A percentile compares a stretch with the other conserved stretches of the same genome.
These are phyloP conservation scores for Julus scandinavius DNA, from an alignment of 2,888 invertebrate genomes.

Conservation along the genomic window DNA sequence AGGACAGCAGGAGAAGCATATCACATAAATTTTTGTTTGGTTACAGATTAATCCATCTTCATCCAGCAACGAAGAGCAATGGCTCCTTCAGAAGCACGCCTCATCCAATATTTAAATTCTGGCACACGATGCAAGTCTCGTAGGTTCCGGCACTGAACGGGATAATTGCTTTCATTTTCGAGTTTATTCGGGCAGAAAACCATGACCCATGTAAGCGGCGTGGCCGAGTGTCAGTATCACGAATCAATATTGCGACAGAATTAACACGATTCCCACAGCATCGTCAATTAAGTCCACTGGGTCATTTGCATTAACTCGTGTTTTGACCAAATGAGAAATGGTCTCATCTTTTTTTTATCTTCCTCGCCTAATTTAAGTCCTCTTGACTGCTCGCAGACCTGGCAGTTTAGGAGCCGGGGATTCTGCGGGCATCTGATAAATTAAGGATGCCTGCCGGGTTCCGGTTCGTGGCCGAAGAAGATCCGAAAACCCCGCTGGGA, in stretches of 20 bases:
- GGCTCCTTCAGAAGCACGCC: not conserved
- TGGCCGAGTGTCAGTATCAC: not conserved
- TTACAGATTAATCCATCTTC: constrained; percentile 29
- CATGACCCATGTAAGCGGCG: constrained; percentile 21
- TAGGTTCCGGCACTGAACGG: not conserved
- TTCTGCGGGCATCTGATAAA: not conserved
- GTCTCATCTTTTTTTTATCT: not conserved
- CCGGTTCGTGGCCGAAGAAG: not conserved
- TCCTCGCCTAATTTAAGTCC: not conserved
- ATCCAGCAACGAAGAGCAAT: not conserved
- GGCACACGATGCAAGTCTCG: not conserved
- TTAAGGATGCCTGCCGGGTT: not conserved
- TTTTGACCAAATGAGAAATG: not conserved
- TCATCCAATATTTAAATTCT: constrained; percentile 22
- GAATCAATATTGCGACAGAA: constrained; percentile 6
- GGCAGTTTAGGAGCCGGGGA: not conserved
- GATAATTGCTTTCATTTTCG: not conserved
- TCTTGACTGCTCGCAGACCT: not conserved
- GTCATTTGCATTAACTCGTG: not conserved
- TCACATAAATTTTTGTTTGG: constrained; percentile 4
- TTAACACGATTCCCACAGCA: not conserved
- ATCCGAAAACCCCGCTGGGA: not conserved
- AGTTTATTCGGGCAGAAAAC: not conserved
- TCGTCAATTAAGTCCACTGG: not conserved
- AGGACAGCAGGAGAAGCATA: not conserved